Conservation (phyloP, 2,113 vertebrate genomes). For the Vombatus ursinus region DNA sequence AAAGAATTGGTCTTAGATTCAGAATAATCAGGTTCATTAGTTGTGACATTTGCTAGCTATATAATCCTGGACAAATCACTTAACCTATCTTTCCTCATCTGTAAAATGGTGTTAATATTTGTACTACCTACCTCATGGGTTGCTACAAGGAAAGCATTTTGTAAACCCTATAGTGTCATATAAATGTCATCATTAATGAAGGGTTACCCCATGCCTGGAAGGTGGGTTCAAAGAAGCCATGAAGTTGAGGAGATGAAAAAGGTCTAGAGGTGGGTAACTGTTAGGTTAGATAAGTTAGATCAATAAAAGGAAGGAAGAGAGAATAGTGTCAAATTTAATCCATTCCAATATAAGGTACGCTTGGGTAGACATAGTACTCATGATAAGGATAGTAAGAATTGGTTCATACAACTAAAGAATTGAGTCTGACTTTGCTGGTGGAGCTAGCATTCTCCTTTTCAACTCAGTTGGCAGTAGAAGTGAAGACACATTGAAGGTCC, state of each 20-base stretch:
- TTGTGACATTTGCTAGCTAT: not conserved
- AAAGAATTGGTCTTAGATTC: not conserved
- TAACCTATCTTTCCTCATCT: not conserved
- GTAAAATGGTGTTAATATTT: not conserved
- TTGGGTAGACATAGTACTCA: conserved; percentile 39
- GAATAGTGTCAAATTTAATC: too few relatives aligned
- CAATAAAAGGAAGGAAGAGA: conserved; percentile 35
- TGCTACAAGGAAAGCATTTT: not conserved
- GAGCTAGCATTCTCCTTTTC: conserved; percentile 74
- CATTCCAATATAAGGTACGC: conserved; percentile 49
- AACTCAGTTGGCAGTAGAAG: conserved; percentile 73
- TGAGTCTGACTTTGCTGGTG: conserved; percentile 36
- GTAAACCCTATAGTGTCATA: not conserved
- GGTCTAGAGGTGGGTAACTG: conserved; percentile 28
- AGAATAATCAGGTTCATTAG: not conserved
- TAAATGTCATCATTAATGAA: too few relatives aligned
- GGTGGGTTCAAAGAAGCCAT: conserved; percentile 52
- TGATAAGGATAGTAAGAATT: conserved; percentile 69
- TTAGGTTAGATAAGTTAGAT: conserved; percentile 42
- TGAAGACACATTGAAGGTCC: not conserved
- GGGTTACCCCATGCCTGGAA: conserved; percentile 40
- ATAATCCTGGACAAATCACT: not conserved
- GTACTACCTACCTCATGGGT: not conserved
- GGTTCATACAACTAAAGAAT: conserved; percentile 62
- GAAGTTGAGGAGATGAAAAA: conserved; percentile 52